These are phyloP conservation scores for Zeugodacus cucurbitae DNA, from an alignment of 1,140 invertebrate genomes.

Conservation along the genomic window DNA sequence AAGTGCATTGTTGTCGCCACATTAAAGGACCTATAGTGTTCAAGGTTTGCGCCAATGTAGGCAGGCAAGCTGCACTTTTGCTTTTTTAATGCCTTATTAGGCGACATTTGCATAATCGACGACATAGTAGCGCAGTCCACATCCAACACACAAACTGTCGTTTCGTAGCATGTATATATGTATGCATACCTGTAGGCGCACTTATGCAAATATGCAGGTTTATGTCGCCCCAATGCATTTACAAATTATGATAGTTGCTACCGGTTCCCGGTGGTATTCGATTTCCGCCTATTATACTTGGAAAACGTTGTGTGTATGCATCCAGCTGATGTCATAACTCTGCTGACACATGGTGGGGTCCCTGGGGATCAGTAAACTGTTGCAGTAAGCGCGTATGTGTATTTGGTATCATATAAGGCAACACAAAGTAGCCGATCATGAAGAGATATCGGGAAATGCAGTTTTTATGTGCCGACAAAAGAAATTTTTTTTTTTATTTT, in stretches of 20 bases:
- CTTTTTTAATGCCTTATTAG: neutral
- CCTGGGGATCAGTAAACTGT: neutral
- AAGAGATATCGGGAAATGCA: neutral
- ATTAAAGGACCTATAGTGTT: neutral
- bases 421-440: neutral
- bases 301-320: neutral
- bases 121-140: neutral
- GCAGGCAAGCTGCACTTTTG: neutral
- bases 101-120: conserved; percentile 3
- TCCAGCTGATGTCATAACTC: neutral
- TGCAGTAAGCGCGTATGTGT: neutral
- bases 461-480: neutral
- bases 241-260: conserved; percentile 1
- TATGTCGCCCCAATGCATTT: neutral
- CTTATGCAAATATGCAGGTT: neutral
- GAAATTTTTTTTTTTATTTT: too few species aligned
- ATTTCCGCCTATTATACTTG: neutral
- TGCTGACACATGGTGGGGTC: neutral
- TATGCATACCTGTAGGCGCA: neutral
- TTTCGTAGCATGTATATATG: neutral
- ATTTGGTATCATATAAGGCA: neutral
- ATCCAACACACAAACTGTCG: neutral
- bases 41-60: neutral
- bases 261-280: neutral
- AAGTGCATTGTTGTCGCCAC: neutral